Conservation (phyloP, 2,888 invertebrate genomes). For the Limnephilus marmoratus region DNA sequence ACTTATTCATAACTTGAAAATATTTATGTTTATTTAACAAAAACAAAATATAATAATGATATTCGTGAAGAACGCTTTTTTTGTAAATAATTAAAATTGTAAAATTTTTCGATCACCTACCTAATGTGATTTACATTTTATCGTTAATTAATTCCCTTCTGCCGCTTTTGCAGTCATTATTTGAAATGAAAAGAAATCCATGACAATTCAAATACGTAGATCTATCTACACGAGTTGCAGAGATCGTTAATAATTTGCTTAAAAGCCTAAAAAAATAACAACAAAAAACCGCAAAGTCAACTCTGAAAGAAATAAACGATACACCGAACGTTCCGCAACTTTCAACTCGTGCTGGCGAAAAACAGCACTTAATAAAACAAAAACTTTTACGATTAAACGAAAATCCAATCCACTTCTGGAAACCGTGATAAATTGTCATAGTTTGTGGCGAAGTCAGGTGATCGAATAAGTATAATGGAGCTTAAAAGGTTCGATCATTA, state of each 20-base stretch:
- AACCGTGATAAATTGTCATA: slow-evolving; percentile 14
- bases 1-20: no score
- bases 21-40: no score
- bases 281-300: not conserved
- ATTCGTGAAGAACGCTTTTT: no score
- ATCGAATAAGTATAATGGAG: slow-evolving; percentile 2
- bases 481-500: slow-evolving; percentile 33
- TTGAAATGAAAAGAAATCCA: not conserved
- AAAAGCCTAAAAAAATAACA: not conserved
- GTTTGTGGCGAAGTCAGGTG: not conserved
- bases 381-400: not conserved
- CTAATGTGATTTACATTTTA: no score
- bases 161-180: no score
- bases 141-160: no score
- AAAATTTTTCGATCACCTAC: no score
- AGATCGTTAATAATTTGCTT: not conserved
- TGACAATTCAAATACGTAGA: not conserved
- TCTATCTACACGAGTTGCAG: not conserved
- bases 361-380: not conserved
- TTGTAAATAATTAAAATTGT: no score
- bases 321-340: not conserved
- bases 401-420: not conserved
- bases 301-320: not conserved
- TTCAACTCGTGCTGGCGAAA: not conserved
- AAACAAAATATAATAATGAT: no score